These are phyloP conservation scores for Andrena chrysosceles DNA, from an alignment of 2,888 invertebrate genomes.

Conservation along the genomic window DNA sequence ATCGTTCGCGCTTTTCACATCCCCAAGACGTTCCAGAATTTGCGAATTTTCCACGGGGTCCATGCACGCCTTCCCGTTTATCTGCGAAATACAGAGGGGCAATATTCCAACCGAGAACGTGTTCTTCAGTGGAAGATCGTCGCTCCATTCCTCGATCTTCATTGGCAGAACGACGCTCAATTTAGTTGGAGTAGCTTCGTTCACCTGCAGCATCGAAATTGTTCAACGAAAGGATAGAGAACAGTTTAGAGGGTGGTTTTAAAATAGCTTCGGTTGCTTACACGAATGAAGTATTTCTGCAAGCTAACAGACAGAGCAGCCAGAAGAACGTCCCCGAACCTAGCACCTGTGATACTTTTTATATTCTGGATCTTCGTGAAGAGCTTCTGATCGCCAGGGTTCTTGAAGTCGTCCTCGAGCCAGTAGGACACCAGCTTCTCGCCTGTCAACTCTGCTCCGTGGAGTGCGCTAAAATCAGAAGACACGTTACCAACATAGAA, in stretches of 20 bases:
- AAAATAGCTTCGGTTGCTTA: conserved; percentile 21
- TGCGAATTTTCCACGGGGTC: conserved; percentile 50
- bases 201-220: conserved; percentile 55
- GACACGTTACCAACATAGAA: neutral
- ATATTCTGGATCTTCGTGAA: conserved; percentile 77
- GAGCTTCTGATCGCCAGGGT: conserved; percentile 80
- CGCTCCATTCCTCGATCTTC: conserved; percentile 71
- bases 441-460: conserved; percentile 85
- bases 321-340: conserved; percentile 85
- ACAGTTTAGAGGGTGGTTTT: no score
- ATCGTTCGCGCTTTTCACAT: conserved; percentile 81
- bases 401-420: conserved; percentile 71
- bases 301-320: conserved; percentile 86
- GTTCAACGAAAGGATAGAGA: neutral
- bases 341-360: conserved; percentile 77
- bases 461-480: conserved; percentile 80
- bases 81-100: conserved; percentile 83
- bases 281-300: conserved; percentile 82
- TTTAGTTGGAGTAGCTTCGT: conserved; percentile 68
- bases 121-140: conserved; percentile 82
- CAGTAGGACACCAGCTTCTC: conserved; percentile 81
- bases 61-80: conserved; percentile 48
- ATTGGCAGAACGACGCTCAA: conserved; percentile 80
- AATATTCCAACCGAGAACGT: conserved; percentile 86
- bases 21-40: conserved; percentile 76